A percentile compares a stretch with the other conserved stretches of the same genome.
Evolutionary conservation across 2,888 invertebrate species (phyloP).

Genomic region (Lithophane semibrunnea): DNA sequence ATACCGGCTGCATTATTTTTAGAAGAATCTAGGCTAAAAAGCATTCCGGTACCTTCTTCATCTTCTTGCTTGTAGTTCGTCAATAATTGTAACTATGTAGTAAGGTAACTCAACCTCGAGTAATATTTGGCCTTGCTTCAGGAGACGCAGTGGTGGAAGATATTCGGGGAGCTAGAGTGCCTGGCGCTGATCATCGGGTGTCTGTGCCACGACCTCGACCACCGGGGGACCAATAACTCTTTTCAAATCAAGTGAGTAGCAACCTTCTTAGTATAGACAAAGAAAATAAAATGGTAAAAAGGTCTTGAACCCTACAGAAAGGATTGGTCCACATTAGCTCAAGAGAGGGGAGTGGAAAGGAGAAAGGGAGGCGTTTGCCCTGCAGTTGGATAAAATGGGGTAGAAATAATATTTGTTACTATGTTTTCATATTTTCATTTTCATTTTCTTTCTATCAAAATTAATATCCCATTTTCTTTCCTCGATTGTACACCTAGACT

Average conservation of each 20-base stretch:
- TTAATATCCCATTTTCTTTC: no score
- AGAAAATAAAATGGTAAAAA: background rate
- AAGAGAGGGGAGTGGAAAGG: no score
- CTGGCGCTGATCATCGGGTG: slow-evolving; percentile 97
- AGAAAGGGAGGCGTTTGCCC: background rate
- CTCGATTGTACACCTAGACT: no score
- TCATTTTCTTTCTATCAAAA: no score
- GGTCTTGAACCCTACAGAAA: no score
- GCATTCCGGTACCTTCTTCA: background rate
- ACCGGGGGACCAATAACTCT: slow-evolving; percentile 99
- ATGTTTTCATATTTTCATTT: no score
- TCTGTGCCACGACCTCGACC: slow-evolving; percentile 98
- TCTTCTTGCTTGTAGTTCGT: background rate
- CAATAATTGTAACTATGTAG: background rate
- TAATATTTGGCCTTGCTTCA: slow-evolving; percentile 78
- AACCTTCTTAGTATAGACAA: background rate
- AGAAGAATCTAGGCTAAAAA: background rate
- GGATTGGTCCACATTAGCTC: background rate
- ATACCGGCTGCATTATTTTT: background rate
- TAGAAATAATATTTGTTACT: no score
- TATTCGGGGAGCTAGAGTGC: slow-evolving; percentile 97
- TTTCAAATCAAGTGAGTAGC: slow-evolving; percentile 97
- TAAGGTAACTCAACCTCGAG: slow-evolving; percentile 48
- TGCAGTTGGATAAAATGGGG: background rate
- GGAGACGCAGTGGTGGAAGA: slow-evolving; percentile 98